Conservation (phyloP, 2,888 invertebrate genomes). For the Nasonia oneida region DNA sequence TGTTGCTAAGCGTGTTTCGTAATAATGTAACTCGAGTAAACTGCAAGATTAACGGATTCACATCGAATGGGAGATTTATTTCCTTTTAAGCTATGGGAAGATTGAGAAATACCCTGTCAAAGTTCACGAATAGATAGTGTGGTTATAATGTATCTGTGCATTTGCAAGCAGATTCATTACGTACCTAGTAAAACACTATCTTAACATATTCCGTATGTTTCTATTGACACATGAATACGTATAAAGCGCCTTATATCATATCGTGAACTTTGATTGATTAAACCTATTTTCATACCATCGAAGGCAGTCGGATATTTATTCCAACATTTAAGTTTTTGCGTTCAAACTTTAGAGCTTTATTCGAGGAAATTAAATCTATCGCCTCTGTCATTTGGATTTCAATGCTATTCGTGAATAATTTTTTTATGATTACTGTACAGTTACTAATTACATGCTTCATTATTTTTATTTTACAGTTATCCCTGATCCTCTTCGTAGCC, state of each 20-base stretch:
- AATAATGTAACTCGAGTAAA: neutral
- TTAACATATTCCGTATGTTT: neutral
- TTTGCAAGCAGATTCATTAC: neutral
- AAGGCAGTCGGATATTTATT: neutral
- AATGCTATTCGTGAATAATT: too few relatives aligned
- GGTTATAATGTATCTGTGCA: neutral
- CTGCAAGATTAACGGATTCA: neutral
- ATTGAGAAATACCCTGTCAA: neutral
- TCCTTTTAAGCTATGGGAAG: neutral
- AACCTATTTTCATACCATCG: neutral
- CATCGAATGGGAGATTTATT: neutral
- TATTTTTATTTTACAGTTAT: neutral
- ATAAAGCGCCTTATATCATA: neutral
- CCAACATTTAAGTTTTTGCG: neutral
- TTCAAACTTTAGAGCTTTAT: neutral
- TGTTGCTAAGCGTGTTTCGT: neutral
- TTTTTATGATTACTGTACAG: too few relatives aligned
- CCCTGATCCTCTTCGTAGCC: conserved; percentile 64
- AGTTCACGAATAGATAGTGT: neutral
- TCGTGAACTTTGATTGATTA: neutral
- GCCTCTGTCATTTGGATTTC: too few relatives aligned
- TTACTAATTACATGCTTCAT: too few relatives aligned
- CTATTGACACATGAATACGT: neutral
- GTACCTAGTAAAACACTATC: neutral
- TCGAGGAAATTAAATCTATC: too few relatives aligned